Evolutionary conservation across 2,113 vertebrate genomes (phyloP).

Genomic region (Bos taurus): ARS-UCD2.0 NC_037332.1:26507501-26508000

Average conservation of each 20-base stretch:
- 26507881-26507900: neutral
- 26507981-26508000: too few species aligned
- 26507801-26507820: neutral
- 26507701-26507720: neutral
- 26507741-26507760: neutral
- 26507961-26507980: too few species aligned
- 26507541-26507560: neutral
- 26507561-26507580: neutral
- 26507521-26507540: neutral
- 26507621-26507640: neutral
- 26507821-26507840: neutral
- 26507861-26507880: neutral
- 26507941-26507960: too few species aligned
- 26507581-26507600: neutral
- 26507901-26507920: neutral
- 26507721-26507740: neutral
- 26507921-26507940: too few species aligned
- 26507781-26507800: neutral
- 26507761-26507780: neutral
- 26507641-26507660: neutral
- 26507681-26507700: neutral
- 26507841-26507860: neutral
- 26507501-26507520: conserved; percentile 11
- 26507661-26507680: neutral
- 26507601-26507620: neutral